phyloP scores from a whole-genome alignment of 2,888 invertebrate genomes.

The Melinaea marsaeus region DNA sequence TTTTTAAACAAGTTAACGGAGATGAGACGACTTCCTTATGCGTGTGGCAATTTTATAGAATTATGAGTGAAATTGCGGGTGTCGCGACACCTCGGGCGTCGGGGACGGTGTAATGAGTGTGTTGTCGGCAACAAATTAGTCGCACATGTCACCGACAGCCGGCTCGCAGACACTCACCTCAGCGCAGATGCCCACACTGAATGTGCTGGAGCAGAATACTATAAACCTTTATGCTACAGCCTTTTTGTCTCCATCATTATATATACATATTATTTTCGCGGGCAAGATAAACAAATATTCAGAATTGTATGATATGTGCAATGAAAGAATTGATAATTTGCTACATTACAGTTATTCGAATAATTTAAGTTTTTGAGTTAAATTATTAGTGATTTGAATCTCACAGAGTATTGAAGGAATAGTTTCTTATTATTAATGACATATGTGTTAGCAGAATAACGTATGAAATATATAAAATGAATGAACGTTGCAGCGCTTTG shows the following conservation, averaged over 20 bases:
- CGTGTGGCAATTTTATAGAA: slow-evolving; percentile 68
- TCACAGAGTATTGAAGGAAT: too few species aligned
- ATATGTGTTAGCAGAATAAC: too few species aligned
- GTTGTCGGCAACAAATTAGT: slow-evolving; percentile 70
- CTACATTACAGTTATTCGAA: too few species aligned
- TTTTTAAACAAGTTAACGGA: slow-evolving; percentile 36
- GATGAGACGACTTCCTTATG: slow-evolving; percentile 54
- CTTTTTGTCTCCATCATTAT: too few species aligned
- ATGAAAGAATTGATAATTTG: too few species aligned
- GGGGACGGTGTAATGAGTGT: slow-evolving; percentile 62
- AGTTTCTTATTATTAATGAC: too few species aligned
- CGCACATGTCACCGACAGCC: slow-evolving; percentile 74
- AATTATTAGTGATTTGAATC: too few species aligned
- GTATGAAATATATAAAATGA: background rate
- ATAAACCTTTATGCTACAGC: slow-evolving; percentile 23
- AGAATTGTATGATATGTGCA: too few species aligned
- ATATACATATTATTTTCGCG: background rate
- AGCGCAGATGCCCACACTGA: slow-evolving; percentile 62
- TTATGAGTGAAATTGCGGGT: slow-evolving; percentile 63
- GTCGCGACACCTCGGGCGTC: slow-evolving; percentile 69
- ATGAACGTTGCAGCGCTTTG: slow-evolving; percentile 13
- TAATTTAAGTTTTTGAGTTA: too few species aligned
- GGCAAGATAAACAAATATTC: background rate
- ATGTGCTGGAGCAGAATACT: slow-evolving; percentile 42
- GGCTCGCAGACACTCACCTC: slow-evolving; percentile 53